A percentile compares a stretch with the other conserved stretches of the same genome.
Conservation (phyloP, 2,797 vertebrate genomes). For the Darevskia nairensis region DNA sequence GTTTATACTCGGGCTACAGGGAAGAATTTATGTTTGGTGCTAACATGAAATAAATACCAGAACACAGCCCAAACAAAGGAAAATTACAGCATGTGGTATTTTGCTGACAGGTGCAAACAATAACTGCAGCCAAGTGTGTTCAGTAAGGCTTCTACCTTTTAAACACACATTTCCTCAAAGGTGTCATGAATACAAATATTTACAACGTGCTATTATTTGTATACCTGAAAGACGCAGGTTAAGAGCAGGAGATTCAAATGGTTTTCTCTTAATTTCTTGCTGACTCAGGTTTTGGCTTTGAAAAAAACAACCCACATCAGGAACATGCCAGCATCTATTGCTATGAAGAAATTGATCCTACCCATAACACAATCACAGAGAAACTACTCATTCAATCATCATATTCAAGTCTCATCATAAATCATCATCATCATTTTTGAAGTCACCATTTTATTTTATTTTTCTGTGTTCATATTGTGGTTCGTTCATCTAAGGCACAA, state of each 20-base stretch:
- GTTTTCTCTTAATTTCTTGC: constrained; percentile 5
- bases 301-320: neutral
- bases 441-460: neutral
- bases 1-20: rapidly evolving
- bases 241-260: constrained; percentile 27
- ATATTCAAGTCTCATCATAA: no score
- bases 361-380: constrained; percentile 13
- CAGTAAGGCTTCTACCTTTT: neutral
- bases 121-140: constrained; percentile 26
- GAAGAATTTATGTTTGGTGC: rapidly evolving
- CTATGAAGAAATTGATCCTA: constrained; percentile 9
- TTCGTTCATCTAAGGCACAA: neutral
- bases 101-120: constrained; percentile 38
- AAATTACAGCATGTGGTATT: neutral
- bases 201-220: constrained; percentile 19
- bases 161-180: neutral
- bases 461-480: neutral
- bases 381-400: neutral
- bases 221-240: constrained; percentile 28
- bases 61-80: constrained; percentile 3
- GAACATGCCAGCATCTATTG: constrained; percentile 18
- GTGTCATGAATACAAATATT: neutral
- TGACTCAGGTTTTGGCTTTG: constrained; percentile 16
- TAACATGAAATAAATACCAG: constrained; percentile 1
- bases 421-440: neutral